Conservation (phyloP, 2,113 vertebrate genomes). For the Python bivittatus region DNA sequence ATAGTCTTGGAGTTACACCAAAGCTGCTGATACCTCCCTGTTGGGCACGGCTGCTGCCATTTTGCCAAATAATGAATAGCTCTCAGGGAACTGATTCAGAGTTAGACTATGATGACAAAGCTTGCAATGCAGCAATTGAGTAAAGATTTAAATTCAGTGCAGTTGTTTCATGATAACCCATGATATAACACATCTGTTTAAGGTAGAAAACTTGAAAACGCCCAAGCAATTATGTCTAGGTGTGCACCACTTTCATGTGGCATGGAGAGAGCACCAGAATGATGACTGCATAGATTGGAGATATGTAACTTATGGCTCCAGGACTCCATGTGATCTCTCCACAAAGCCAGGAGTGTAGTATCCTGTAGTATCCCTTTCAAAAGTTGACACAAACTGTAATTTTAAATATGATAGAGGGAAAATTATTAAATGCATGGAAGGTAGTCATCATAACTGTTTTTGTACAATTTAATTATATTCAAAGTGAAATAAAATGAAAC, state of each 20-base stretch:
- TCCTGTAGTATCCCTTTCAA: not conserved
- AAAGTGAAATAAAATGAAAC: not conserved
- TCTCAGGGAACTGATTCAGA: not conserved
- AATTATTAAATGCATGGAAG: not conserved
- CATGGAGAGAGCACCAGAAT: not conserved
- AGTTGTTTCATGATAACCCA: not conserved
- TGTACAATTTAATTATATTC: not conserved
- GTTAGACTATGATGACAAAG: not conserved
- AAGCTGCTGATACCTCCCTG: not conserved
- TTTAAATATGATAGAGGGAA: not conserved
- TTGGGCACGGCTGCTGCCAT: not conserved
- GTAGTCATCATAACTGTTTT: not conserved
- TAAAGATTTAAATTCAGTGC: not conserved
- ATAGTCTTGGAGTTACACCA: not conserved
- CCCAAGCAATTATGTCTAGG: not conserved
- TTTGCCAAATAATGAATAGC: not conserved
- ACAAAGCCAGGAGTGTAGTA: not conserved
- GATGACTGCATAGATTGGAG: not conserved
- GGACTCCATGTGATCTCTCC: not conserved
- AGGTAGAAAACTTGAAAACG: not conserved
- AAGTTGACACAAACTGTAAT: not conserved
- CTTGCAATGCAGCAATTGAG: not conserved
- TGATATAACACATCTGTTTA: not conserved
- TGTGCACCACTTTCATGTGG: not conserved
- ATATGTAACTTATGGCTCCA: not conserved